Base-by-base conservation (phyloP, 1,140 invertebrate genomes). In the Rhopalosiphum padi region DNA sequence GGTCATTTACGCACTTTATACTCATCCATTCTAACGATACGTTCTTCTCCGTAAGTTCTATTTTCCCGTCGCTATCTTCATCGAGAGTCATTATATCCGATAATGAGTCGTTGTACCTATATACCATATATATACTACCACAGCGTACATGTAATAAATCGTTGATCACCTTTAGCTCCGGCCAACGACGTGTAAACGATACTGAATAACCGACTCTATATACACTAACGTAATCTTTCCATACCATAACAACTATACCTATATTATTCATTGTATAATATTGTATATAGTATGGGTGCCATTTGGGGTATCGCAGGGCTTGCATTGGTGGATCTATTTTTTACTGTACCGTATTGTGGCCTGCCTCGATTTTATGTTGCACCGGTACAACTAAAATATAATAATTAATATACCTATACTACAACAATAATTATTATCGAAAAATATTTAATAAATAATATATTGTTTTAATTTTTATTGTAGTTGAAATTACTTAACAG, bases 1-100 rank as follows among this genome's bases (percentile, higher is more conserved):
- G 43, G 85, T 87, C 41, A 77, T 77, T 77, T 77, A 77, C n/a
- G 60, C 60, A 77, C 60, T 77, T n/a, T 18, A n/a, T n/a, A n/a
- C n/a, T n/a, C 18, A 60, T 60, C 15, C 60, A 77, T 77, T 77
- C 60, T 77, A 77, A 77, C 30, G 60, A 77, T 22, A n/a, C 60
- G 5, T 68, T n/a, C 60, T 7, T 35, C 60, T 6, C n/a, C 30
- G 60, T 77, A n/a, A n/a, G n/a, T 77, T 77, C 60, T 77, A 77
- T 77, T 77, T 60, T 77, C 60, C 30, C 60, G 60, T n/a, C 30
- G 60, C 60, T 77, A 35, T 77, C 60, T 77, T 77, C 60, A n/a
- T n/a, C 60, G 11, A 30, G 30, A 77, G n/a, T 15, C 30, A 77
- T 77, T 77, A n/a, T 77, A 77, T 77, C n/a, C 30, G 11, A 77